Evolutionary conservation across 1,140 invertebrate genomes (phyloP), one percentile per base, ranked within the genome.

Genomic region (Drosophila nigromelanica): DNA sequence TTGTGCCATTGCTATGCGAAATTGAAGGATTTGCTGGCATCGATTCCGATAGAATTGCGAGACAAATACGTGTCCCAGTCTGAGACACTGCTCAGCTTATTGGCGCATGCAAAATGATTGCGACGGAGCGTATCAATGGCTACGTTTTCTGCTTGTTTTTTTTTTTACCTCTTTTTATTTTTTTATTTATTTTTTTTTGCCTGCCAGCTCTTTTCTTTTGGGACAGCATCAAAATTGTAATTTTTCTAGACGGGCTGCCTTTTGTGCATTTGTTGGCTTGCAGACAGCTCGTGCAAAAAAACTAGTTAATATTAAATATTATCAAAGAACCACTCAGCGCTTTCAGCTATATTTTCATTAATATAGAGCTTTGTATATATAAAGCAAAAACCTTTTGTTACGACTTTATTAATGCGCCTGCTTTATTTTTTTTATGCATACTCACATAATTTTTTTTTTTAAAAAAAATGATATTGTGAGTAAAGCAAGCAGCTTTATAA

Each of bases 101-200:
- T 86, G 82, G 74, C 67, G 76, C 73, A 76, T 62, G 73, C 67
- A 73, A 77, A 80, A 86, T 87, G 82, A 73, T 82, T 75, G 58
- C 64, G 70, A 43, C 18, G 18, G 50, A 48, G 69, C 81, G 66
- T 74, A 85, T 85, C 77, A 78, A 86, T 86, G 71, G 69, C 58
- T 59, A 11, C 30, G 40, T 54, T 61, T 71, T 71, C 15, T 61
- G 52, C 33, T 35, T 55, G 42, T n/a, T 68, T 15, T 7, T 62
- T 42, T 15, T 8, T 62, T 42, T 47, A 30, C 51, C 76, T 76
- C 63, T 39, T 63, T 58, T 30, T n/a, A 45, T 50, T 67, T 14
- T 7, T 39, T 60, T 55, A 1, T 62, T 42, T 55, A 35, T 45
- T 76, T 76, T 72, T 45, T 67, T 64, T 30, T 15, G 51, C 27